phyloP scores from a whole-genome alignment of 2,888 invertebrate species.

The Drosophila cracens region DNA sequence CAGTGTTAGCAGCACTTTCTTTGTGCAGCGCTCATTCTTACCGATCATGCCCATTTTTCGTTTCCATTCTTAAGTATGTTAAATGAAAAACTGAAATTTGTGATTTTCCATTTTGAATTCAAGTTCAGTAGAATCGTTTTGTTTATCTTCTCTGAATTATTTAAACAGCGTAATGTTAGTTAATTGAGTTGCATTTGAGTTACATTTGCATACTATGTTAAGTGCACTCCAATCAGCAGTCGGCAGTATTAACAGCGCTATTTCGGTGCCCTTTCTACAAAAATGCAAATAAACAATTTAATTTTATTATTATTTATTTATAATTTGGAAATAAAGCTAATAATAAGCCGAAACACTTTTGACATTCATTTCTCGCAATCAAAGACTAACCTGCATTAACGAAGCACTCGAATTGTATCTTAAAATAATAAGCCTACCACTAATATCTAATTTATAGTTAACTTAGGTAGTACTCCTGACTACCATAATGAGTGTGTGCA shows the following conservation, averaged over 20 bases:
- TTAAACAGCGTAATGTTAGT: no score
- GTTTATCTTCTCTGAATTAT: no score
- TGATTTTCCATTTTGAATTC: no score
- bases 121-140: no score
- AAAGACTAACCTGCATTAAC: background rate
- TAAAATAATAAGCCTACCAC: background rate
- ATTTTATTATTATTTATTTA: background rate
- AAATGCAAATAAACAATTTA: background rate
- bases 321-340: background rate
- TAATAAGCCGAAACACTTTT: background rate
- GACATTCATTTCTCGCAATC: background rate
- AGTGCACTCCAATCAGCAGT: no score
- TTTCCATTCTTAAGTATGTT: no score
- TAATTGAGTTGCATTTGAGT: no score
- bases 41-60: no score
- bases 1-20: background rate
- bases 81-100: no score
- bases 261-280: no score
- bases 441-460: background rate
- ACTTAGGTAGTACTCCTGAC: background rate
- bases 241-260: no score
- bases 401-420: background rate
- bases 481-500: slow-evolving; percentile 7
- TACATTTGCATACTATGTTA: no score
- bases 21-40: background rate